These are phyloP conservation scores for Aix galericulata DNA, from an alignment of 2,113 vertebrate genomes.

Conservation along the genomic window DNA sequence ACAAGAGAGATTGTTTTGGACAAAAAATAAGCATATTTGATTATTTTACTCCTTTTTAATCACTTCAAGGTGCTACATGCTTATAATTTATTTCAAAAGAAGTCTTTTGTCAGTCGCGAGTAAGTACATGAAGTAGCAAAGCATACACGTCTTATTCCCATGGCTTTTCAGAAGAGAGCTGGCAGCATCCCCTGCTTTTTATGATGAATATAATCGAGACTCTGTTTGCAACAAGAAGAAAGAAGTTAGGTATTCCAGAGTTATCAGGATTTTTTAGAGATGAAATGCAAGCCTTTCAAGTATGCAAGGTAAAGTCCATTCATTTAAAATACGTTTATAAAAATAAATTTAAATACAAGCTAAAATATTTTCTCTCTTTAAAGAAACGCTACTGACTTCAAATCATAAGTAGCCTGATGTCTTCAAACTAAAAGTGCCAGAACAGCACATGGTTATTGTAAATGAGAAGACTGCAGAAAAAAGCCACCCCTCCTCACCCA, in stretches of 20 bases:
- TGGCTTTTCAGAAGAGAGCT: not conserved
- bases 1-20: not conserved
- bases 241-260: not conserved
- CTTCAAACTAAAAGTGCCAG: conserved; percentile 12
- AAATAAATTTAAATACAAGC: not conserved
- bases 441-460: not conserved
- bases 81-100: conserved; percentile 6
- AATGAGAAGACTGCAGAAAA: not conserved
- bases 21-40: not conserved
- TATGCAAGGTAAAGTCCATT: not conserved
- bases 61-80: not conserved
- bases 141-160: not conserved
- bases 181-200: not conserved
- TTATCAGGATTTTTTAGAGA: not conserved
- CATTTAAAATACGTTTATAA: not conserved
- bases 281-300: not conserved
- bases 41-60: not conserved
- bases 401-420: not conserved
- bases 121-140: not conserved
- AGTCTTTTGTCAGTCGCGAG: not conserved
- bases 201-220: not conserved
- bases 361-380: not conserved
- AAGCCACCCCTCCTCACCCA: not conserved
- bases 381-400: not conserved
- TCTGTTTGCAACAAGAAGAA: not conserved